These are phyloP conservation scores for Phaethon lepturus DNA, from an alignment of 2,113 vertebrate genomes.

Conservation along the genomic window DNA sequence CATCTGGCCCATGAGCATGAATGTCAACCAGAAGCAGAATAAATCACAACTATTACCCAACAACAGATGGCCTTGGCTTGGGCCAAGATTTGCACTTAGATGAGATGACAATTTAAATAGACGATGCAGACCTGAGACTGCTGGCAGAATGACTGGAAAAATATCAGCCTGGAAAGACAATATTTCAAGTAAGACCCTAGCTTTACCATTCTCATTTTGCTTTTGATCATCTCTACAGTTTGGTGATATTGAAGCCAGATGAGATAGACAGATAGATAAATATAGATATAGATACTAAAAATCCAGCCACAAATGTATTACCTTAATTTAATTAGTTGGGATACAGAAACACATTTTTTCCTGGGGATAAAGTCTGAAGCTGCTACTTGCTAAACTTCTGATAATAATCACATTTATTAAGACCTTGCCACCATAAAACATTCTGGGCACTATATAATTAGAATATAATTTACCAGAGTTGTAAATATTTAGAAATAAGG, in stretches of 20 bases:
- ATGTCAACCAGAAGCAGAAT: constrained; percentile 39
- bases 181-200: constrained; percentile 31
- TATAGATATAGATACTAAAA: neutral
- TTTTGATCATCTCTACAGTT: constrained; percentile 27
- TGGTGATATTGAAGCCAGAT: neutral
- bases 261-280: neutral
- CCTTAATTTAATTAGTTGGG: neutral
- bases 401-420: neutral
- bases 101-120: constrained; percentile 44
- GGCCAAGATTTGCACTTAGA: constrained; percentile 48
- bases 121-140: constrained; percentile 43
- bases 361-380: neutral
- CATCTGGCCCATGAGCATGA: constrained; percentile 41
- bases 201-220: neutral
- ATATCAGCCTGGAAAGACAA: constrained; percentile 40
- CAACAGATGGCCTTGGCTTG: constrained; percentile 47
- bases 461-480: neutral
- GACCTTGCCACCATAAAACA: neutral
- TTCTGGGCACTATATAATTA: neutral
- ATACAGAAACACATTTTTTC: neutral
- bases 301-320: neutral
- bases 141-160: constrained; percentile 56
- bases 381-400: neutral
- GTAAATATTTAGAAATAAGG: neutral
- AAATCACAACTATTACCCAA: constrained; percentile 61